Evolutionary conservation across 2,797 vertebrate species (phyloP), one percentile per base, ranked within the genome.

Genomic region (Natrix natrix): DNA sequence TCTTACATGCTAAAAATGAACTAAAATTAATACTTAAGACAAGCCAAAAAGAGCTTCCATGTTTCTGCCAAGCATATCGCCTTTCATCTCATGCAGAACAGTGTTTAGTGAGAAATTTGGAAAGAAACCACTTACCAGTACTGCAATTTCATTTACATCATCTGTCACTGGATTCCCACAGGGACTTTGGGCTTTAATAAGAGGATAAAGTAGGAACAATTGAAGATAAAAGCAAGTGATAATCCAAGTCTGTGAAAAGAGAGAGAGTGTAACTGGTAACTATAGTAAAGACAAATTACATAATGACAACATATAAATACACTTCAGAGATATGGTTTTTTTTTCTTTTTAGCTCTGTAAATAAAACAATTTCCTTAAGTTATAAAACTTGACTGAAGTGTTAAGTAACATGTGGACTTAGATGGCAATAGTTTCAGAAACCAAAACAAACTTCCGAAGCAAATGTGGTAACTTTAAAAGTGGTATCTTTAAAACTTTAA

Each of bases 221-320:
- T 98, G 98, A 97, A 98, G 98, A 98, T 98, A 98, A 98, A 98
- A 98, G 97, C 97, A 98, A 97, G 97, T 98, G 98, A 98, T 97
- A 98, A 98, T 98, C 98, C 98, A 98, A 98, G 98, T 98, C 98
- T 98, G 96, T 95, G 37, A 95, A 92, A 78, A 96, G 93, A 96
- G 93, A 96, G 95, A 95, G 93, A 96, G 66, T 91, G 48, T 94
- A 87, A 37, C 87, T 14, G 86, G 90, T 97, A 92, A 89, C 56
- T 86, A 43, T 8, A 0, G 86, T 93, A 95, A 94, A 92, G 86
- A 93, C 52, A 74, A 92, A 92, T 83, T 22, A 95, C n/a, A 43
- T 0, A 91, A 24, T 43, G 91, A 94, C 12, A 48, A 95, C n/a
- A 10, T 60, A 26, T 56, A n/a, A 94, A 28, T 26, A 90, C 74